Evolutionary conservation across 2,888 invertebrate genomes (phyloP), one percentile per base, ranked within the genome.

Genomic region (Drosophila mayaguana): DNA sequence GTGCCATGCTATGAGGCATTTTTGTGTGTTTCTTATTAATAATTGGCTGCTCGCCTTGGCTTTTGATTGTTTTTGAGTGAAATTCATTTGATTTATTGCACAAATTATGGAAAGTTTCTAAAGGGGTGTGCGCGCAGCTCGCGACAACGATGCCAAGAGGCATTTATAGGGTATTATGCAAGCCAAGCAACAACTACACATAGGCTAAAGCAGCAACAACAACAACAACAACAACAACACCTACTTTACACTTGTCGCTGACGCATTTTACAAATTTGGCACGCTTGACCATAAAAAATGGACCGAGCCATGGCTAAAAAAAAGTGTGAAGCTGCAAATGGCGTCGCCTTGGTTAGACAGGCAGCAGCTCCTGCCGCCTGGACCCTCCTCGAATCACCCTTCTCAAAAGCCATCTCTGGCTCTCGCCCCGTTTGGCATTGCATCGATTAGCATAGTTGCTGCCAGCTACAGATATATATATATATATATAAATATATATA

Each of bases 321-420:
- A 89, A 85, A 85, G 85, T 85, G 85, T 85, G 85, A 85, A 89
- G 80, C 88, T 89, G 88, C 83, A 89, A 85, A 85, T 85, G 85
- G 85, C 85, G 85, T 80, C 89, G 89, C 89, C 87, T 78, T 88
- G 83, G 67, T 78, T 75, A 78, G 89, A 86, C 87, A 80, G 62
- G 16, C 40, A n/a, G 11, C 42, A 38, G 16, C 38, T 43, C 12
- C 42, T 40, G 12, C 45, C n/a, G 4, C 32, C 32, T 16, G 32
- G 12, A 12, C 16, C n/a, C 34, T 11, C 0, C 22, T 2, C n/a
- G 28, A 14, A 18, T 28, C 20, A 28, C 28, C 22, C 14, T 38
- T 48, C 63, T 63, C 25, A 12, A 54, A 40, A 36, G 18, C 66
- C 75, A 75, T 63, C 80, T 66, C 71, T 70, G 75, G 86, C 75